These are phyloP conservation scores for Lamprologus lemairii DNA, from an alignment of 2,113 vertebrate species.

Conservation along the genomic window DNA sequence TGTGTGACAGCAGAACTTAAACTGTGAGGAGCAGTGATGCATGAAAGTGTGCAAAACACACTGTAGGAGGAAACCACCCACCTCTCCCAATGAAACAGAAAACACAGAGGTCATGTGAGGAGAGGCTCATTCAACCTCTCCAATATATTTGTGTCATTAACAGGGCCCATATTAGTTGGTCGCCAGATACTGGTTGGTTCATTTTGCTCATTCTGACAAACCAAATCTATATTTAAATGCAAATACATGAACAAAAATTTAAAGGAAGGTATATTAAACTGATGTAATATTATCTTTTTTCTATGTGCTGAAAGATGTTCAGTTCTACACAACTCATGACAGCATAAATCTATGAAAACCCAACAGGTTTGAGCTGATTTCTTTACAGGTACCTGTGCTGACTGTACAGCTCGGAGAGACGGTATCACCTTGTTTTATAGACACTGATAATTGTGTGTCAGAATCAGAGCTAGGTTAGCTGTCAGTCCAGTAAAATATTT, in stretches of 20 bases:
- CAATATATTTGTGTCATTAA: background rate
- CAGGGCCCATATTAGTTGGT: background rate
- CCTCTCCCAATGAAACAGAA: background rate
- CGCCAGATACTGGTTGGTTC: background rate
- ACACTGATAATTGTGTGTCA: background rate
- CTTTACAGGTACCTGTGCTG: background rate
- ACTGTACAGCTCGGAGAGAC: background rate
- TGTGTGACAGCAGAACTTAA: background rate
- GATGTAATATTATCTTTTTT: background rate
- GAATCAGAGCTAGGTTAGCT: background rate
- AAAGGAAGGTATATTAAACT: background rate
- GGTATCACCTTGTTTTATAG: background rate
- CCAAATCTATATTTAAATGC: background rate
- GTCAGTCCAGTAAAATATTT: background rate
- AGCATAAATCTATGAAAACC: background rate
- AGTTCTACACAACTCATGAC: accelerated
- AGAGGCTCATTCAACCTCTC: accelerated
- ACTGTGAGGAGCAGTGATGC: background rate
- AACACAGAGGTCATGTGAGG: background rate
- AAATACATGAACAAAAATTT: accelerated
- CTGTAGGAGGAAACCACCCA: background rate
- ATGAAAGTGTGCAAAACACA: background rate
- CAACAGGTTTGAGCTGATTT: background rate
- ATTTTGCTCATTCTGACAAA: background rate
- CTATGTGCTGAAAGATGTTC: background rate